Conservation (phyloP, 2,113 vertebrate species). For the Leuciscus idus region DNA sequence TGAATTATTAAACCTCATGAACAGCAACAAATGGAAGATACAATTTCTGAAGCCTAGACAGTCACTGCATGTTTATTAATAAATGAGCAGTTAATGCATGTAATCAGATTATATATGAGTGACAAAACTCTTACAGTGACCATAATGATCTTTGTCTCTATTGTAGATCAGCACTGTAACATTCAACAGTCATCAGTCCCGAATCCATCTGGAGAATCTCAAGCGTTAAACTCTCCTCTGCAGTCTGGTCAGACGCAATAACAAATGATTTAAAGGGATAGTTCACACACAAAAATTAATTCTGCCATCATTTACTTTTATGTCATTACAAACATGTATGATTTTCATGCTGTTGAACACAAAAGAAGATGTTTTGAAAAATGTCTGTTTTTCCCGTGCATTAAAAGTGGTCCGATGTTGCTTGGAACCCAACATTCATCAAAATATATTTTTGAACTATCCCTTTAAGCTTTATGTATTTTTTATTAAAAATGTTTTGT, state of each 20-base stretch:
- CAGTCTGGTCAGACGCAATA: slow-evolving; percentile 29
- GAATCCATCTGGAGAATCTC: neutral
- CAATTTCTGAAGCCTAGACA: neutral
- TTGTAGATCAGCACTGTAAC: slow-evolving; percentile 7
- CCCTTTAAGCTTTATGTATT: neutral
- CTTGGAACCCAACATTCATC: neutral
- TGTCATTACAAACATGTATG: neutral
- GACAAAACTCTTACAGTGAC: too few relatives aligned
- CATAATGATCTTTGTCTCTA: neutral
- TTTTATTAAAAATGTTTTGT: neutral
- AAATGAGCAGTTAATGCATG: neutral
- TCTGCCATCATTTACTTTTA: too few relatives aligned
- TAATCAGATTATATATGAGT: neutral
- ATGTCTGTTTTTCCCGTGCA: too few relatives aligned
- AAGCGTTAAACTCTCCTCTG: neutral
- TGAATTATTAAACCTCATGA: neutral
- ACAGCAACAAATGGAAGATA: neutral
- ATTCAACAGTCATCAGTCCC: slow-evolving; percentile 8
- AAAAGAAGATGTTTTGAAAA: neutral
- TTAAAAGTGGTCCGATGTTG: too few relatives aligned
- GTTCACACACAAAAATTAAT: neutral
- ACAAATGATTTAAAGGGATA: neutral
- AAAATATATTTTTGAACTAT: neutral
- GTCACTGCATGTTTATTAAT: neutral
- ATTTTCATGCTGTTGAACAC: neutral